These are phyloP conservation scores for Aphaenogaster ashmeadi DNA, from an alignment of 1,140 invertebrate genomes.

Conservation along the genomic window DNA sequence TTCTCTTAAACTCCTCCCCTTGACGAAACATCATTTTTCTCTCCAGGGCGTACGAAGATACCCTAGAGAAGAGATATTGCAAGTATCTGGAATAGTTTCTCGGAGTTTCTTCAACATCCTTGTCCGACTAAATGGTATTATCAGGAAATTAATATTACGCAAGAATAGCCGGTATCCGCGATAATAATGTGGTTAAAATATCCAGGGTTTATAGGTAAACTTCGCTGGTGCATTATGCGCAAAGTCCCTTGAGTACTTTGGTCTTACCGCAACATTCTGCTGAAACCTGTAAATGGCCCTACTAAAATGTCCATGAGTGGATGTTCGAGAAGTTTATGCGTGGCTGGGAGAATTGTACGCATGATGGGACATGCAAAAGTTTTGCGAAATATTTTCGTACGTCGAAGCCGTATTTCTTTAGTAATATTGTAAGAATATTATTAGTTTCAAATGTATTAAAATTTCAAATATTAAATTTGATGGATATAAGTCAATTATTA, in stretches of 20 bases:
- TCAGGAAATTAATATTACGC: slow-evolving; percentile 13
- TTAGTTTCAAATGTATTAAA: neutral
- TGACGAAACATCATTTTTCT: neutral
- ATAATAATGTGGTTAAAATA: slow-evolving; percentile 59
- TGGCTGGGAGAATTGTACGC: slow-evolving; percentile 1
- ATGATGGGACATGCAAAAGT: neutral
- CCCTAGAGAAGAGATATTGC: neutral
- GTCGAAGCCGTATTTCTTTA: neutral
- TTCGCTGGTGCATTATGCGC: slow-evolving; percentile 49
- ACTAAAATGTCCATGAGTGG: slow-evolving; percentile 53
- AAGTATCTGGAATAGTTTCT: neutral
- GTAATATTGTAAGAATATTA: neutral
- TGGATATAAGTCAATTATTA: neutral
- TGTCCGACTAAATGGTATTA: neutral
- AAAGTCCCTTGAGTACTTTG: slow-evolving; percentile 51
- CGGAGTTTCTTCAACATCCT: neutral
- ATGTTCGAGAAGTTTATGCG: slow-evolving; percentile 42
- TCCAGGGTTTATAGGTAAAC: slow-evolving; percentile 55
- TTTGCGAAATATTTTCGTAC: slow-evolving; percentile 24
- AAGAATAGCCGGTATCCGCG: neutral
- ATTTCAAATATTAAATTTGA: neutral
- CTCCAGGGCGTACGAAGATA: neutral
- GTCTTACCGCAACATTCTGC: slow-evolving; percentile 51
- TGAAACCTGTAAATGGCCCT: slow-evolving; percentile 55
- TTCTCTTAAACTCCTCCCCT: neutral